phyloP scores from a whole-genome alignment of 2,888 invertebrate species.

The Xestia ashworthii region DNA sequence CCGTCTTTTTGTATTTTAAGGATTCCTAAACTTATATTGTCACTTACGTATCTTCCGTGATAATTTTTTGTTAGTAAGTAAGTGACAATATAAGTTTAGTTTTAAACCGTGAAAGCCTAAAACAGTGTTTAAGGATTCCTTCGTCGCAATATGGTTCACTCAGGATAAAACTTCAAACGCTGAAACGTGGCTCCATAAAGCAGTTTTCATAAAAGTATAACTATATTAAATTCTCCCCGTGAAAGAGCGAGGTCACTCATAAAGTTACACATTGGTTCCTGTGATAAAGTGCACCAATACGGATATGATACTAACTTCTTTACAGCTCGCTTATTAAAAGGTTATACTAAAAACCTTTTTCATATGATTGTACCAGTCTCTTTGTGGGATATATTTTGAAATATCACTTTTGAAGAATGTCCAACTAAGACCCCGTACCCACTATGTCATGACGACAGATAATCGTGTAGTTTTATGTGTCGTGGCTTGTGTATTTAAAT shows the following conservation, averaged over 20 bases:
- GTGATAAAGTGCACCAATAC: conserved; percentile 24
- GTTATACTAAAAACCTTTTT: not conserved
- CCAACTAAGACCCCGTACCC: not conserved
- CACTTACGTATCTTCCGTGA: too few relatives aligned
- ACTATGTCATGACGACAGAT: too few relatives aligned
- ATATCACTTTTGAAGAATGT: not conserved
- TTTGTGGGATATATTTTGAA: not conserved
- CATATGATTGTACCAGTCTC: not conserved
- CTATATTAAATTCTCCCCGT: conserved; percentile 24
- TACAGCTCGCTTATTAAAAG: not conserved
- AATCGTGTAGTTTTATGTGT: too few relatives aligned
- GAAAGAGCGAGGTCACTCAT: conserved; percentile 11
- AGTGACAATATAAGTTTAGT: too few relatives aligned
- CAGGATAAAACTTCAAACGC: not conserved
- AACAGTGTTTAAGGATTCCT: not conserved
- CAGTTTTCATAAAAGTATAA: conserved; percentile 19
- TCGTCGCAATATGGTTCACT: not conserved
- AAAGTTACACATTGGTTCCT: conserved; percentile 2
- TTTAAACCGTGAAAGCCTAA: too few relatives aligned
- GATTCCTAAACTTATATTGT: too few relatives aligned
- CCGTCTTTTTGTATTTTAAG: not conserved
- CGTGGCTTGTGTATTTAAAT: too few relatives aligned
- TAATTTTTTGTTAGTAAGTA: too few relatives aligned
- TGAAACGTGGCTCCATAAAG: not conserved
- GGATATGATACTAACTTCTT: conserved; percentile 4